Base-by-base conservation (phyloP, 2,797 vertebrate species). In the Melanotaenia maccullochi region DNA sequence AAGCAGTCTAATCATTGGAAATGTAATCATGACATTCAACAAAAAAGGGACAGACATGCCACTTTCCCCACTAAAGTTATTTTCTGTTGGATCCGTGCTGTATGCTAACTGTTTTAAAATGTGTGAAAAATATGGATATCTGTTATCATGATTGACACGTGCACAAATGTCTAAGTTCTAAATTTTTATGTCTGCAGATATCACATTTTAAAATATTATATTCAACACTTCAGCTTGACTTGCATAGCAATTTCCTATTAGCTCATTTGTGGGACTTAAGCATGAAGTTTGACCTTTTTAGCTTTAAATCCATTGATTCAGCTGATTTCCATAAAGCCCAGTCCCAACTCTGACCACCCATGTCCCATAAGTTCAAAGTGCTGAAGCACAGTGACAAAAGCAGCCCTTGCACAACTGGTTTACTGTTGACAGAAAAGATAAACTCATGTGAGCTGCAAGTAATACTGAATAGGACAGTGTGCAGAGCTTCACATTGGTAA, bases 341-440 rank as follows among this genome's bases (percentile, higher is more conserved):
- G 42, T 38, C 18, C 14, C 16, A 7, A 49, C 25, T 72, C 12
- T 5, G 54, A 67, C 82, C 67, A 33, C 25, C 40, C 51, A 30
- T 70, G 73, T 59, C 60, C 55, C 33, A 24, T 1, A 13, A 78
- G 81, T 80, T 83, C 84, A 88, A 86, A 86, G 76, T 69, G 61
- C 79, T 74, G 38, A 75, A 64, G 55, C 44, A 35, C 62, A 77
- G 56, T 73, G 57, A 68, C 73, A 54, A 68, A 84, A 71, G 25
- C 47, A 44, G 28, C 18, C 70, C 73, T 90, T 89, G 65, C 86
- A 83, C 68, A 89, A 90, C 73, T 6, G 44, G 66, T 47, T 42
- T 55, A 63, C 65, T 81, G 71, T 89, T 87, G 78, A 88, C 80
- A 75, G 54, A 88, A 76, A 78, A 49, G 86, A 88, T 85, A 86